Conservation (phyloP, 2,888 invertebrate genomes). For the Clitarchus hookeri region DNA sequence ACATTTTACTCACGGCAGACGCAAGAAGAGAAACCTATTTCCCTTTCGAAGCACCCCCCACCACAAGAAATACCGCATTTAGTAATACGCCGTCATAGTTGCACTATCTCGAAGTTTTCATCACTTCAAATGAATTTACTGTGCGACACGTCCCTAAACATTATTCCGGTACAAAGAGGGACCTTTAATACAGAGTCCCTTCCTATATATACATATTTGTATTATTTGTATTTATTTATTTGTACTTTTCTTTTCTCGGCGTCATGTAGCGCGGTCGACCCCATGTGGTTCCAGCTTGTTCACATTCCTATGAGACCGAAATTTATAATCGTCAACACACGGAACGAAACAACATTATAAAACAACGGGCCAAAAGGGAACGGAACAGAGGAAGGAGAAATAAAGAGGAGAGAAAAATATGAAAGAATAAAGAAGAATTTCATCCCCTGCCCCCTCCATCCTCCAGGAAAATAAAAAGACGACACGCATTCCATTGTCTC, state of each 20-base stretch:
- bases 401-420: background rate
- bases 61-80: background rate
- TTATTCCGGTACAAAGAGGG: slow-evolving; percentile 6
- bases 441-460: background rate
- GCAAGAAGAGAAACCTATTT: background rate
- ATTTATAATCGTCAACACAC: slow-evolving; percentile 14
- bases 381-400: background rate
- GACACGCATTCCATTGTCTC: slow-evolving; percentile 34
- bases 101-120: slow-evolving; percentile 4
- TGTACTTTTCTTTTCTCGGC: slow-evolving; percentile 9
- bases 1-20: background rate
- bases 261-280: background rate
- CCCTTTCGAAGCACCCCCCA: background rate
- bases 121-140: background rate
- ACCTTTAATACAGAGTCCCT: background rate
- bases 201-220: background rate
- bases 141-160: background rate
- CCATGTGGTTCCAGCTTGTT: background rate
- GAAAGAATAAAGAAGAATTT: background rate
- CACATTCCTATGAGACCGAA: slow-evolving; percentile 14
- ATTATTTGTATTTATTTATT: slow-evolving; percentile 14
- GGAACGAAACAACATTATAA: slow-evolving; percentile 8
- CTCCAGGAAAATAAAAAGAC: background rate
- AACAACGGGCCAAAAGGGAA: slow-evolving; percentile 9
- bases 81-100: background rate